Percentiles rank a stretch among this genome's conserved stretches.
Evolutionary conservation across 2,113 vertebrate species (phyloP).

Genomic region (rat (Rattus norvegicus)): DNA sequence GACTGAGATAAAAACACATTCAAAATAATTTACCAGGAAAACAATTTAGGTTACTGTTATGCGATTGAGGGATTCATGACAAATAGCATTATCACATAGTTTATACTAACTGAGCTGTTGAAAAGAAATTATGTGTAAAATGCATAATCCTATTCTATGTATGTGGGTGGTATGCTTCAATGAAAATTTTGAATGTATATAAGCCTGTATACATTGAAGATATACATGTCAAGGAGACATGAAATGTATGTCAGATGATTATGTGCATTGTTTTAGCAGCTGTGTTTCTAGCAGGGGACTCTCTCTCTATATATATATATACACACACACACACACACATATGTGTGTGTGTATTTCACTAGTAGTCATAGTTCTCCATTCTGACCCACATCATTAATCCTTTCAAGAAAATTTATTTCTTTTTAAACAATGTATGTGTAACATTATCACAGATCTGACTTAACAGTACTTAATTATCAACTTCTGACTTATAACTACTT

Average conservation of each 20-base stretch:
- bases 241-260: conserved; percentile 70
- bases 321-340: too few species aligned
- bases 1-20: background rate
- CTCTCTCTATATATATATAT: conserved; percentile 40
- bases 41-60: background rate
- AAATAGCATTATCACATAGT: conserved; percentile 11
- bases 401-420: conserved; percentile 61
- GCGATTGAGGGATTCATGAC: background rate
- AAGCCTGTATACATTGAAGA: conserved; percentile 74
- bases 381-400: conserved; percentile 49
- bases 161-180: conserved; percentile 61
- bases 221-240: conserved; percentile 77
- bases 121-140: conserved; percentile 56
- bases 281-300: conserved; percentile 53
- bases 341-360: conserved; percentile 55
- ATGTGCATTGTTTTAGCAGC: conserved; percentile 53
- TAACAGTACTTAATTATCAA: conserved; percentile 15
- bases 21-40: conserved; percentile 9
- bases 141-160: background rate
- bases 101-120: conserved; percentile 21
- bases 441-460: conserved; percentile 46
- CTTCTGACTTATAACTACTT: conserved; percentile 46
- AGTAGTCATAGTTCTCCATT: conserved; percentile 18
- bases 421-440: conserved; percentile 52
- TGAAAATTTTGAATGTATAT: conserved; percentile 73